Conservation (phyloP, 2,797 vertebrate species). For the Coracias cyanogaster region DNA sequence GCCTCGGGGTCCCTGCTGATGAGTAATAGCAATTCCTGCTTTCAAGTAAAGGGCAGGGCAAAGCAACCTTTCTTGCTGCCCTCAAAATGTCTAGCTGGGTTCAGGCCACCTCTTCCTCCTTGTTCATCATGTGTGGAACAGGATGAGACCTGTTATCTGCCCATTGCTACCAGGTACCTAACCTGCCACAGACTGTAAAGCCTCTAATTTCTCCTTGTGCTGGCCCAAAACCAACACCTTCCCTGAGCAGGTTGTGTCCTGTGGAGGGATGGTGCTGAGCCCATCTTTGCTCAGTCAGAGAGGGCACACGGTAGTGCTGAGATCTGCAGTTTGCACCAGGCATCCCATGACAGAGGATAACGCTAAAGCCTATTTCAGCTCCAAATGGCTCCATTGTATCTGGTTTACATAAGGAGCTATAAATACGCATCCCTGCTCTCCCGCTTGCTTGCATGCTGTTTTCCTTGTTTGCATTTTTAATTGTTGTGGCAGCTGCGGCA, state of each 20-base stretch:
- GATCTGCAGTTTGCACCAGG: background rate
- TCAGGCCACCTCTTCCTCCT: background rate
- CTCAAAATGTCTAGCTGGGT: background rate
- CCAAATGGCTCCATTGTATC: conserved; percentile 3
- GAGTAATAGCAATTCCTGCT: background rate
- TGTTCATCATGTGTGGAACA: background rate
- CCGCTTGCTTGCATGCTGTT: background rate
- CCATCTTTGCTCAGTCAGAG: background rate
- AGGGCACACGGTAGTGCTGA: background rate
- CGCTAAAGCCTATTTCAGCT: background rate
- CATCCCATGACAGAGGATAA: background rate
- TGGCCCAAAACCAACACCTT: too few species aligned
- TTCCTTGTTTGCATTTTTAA: background rate
- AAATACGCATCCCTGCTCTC: background rate
- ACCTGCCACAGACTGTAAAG: background rate
- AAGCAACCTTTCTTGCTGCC: background rate
- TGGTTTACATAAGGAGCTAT: background rate
- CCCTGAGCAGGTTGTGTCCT: too few species aligned
- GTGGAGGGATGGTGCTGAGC: background rate
- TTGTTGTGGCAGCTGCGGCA: conserved; percentile 6
- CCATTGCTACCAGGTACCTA: background rate
- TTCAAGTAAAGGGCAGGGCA: background rate
- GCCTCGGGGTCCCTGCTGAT: background rate
- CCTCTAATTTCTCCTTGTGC: background rate
- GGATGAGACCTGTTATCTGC: background rate